Evolutionary conservation across 2,113 vertebrate genomes (phyloP).

Genomic region (Macaca nemestrina): DNA sequence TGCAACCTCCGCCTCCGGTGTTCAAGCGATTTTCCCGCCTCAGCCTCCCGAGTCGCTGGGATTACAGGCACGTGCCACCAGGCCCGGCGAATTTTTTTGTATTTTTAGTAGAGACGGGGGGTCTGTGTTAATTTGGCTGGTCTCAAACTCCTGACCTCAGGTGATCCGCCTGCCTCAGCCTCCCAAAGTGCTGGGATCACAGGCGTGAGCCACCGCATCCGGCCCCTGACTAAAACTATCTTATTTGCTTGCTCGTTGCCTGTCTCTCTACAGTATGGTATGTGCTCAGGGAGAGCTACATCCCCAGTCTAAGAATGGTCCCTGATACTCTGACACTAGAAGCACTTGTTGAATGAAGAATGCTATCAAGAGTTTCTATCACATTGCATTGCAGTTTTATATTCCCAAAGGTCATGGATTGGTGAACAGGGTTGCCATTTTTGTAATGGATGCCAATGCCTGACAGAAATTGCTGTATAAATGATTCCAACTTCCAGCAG

Average conservation of each 20-base stretch:
- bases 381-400: neutral
- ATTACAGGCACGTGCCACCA: no score
- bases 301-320: neutral
- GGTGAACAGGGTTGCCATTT: neutral
- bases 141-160: neutral
- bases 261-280: neutral
- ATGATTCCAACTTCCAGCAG: neutral
- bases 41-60: no score
- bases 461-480: neutral
- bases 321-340: neutral
- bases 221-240: neutral
- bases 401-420: neutral
- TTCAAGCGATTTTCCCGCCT: no score
- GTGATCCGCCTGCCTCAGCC: no score
- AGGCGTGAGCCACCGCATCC: neutral
- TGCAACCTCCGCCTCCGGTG: no score
- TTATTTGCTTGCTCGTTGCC: neutral
- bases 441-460: neutral
- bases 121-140: neutral
- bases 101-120: no score
- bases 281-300: neutral
- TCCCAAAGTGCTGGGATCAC: neutral
- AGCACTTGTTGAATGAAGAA: neutral
- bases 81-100: no score
- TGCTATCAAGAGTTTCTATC: neutral